Evolutionary conservation across 2,113 vertebrate genomes (phyloP).

Genomic region (Chinchilla lanigera): DNA sequence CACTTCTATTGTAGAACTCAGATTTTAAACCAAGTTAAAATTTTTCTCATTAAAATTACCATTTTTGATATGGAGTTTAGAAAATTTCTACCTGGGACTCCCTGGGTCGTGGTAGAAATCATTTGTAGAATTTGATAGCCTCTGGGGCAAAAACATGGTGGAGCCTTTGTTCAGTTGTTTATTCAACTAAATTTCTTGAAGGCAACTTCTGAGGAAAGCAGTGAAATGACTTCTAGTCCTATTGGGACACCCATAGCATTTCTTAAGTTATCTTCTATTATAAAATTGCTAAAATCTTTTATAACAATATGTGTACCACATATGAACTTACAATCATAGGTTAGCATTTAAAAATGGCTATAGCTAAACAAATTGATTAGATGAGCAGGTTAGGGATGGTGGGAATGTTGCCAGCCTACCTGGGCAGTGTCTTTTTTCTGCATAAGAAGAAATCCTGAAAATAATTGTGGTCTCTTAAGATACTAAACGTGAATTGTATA

Average conservation of each 20-base stretch:
- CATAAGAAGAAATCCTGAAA: conserved; percentile 30
- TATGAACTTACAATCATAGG: not conserved
- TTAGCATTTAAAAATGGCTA: conserved; percentile 36
- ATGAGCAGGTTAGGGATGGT: not conserved
- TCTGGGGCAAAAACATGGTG: not conserved
- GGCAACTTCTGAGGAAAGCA: not conserved
- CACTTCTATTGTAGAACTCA: conserved; percentile 25
- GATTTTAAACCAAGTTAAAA: conserved; percentile 54
- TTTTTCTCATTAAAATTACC: conserved; percentile 43
- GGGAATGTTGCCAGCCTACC: not conserved
- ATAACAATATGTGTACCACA: not conserved
- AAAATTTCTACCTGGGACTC: conserved; percentile 6
- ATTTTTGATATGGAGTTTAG: conserved; percentile 35
- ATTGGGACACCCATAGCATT: not conserved
- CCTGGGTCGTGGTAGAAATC: not conserved
- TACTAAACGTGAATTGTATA: not conserved
- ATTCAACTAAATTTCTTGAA: conserved; percentile 34
- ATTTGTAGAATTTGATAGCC: not conserved
- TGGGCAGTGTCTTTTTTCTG: conserved; percentile 11
- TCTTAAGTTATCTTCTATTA: conserved; percentile 22
- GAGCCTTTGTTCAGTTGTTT: not conserved
- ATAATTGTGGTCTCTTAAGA: conserved; percentile 18
- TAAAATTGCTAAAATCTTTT: conserved; percentile 42
- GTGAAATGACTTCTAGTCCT: not conserved
- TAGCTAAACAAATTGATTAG: conserved; percentile 13